Base-by-base conservation (phyloP, 2,888 invertebrate species). In the Acanthosepion pharaonis region DNA sequence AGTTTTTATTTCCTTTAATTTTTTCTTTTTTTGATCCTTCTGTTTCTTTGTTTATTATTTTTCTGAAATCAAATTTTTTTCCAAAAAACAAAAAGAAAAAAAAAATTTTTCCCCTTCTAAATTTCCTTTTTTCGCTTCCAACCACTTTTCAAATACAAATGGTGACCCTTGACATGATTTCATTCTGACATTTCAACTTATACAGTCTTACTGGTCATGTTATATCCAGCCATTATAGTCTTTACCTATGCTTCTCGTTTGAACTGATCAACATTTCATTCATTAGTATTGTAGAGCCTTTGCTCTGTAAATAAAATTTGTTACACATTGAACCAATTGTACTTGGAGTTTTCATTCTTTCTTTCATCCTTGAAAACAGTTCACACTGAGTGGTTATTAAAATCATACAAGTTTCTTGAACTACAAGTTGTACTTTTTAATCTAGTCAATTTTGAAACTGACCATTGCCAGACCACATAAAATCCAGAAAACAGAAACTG, bases 281-380 rank as follows among this genome's bases (percentile, higher is more conserved):
- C 92, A 92, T 92, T 92, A 92, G 92, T 92, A 92, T 92, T 92
- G 92, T 92, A 92, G 92, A 92, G 92, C 92, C 92, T 92, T 92
- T 92, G 92, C 92, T 92, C 92, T 92, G 92, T 92, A 92, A 92
- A 92, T 92, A 92, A 92, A 92, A 51, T 92, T 92, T 92, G 92
- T 92, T 92, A 92, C 92, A 92, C 92, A 92, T 92, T 92, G 92
- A 78, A 78, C 8, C 4, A 78, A 33, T 78, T n/a, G 59, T 59
- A 59, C 59, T 59, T 59, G 59, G 55, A 55, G 20, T 59, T 23
- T 59, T 59, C 59, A 59, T 59, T 59, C 23, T 59, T 59, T 59
- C 5, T 59, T 55, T 55, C 55, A 15, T 53, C 15, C 9, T 53
- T 55, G 20, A 53, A 53, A 53, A 53, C 9, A 53, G 15, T 11